Evolutionary conservation across 37 sponge, comb jelly and placozoan genomes (phyloP), one percentile per base, ranked within the genome.

Genomic region (Dysidea cf. avara): DNA sequence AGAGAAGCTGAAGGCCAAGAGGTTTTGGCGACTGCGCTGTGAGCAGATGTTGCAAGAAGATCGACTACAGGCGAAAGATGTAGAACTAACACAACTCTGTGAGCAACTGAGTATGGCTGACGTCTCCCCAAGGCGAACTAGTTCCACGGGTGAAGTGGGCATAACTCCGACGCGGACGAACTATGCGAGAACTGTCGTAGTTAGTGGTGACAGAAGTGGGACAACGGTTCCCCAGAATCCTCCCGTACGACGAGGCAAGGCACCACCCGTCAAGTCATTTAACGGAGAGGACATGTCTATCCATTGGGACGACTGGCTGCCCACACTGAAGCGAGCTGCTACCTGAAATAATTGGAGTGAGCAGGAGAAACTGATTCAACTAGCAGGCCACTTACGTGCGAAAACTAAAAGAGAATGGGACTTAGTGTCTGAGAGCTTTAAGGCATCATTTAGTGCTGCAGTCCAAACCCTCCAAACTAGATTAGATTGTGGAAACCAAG

Each of bases 301-400:
- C 28, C 2, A 24, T 5, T 29, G 28, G n/a, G 64, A 62, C 31
- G 64, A 62, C 64, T 62, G 31, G 30, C 33, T 62, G 18, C 33
- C 64, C 32, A 34, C 64, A 22, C 7, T 62, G 30, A 20, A 62
- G 33, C 6, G 64, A 30, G 64, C 64, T 14, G 2, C 70, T 29
- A 33, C 38, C n/a, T 68, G 55, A 52, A 68, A 68, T 28, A 21
- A 11, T n/a, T 68, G 70, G 70, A 6, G 26, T 25, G 70, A 68
- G 7, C 51, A 68, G 30, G 70, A 68, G 63, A 47, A 40, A 31
- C 51, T 68, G 53, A 53, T 68, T 2, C 70, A 68, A 28, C 70
- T 68, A 24, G 70, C 51, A 20, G 70, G 70, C 7, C 70, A 68
- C 51, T 52, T 68, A 24, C 25, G 29, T 47, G 70, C n/a, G 53